phyloP scores from a whole-genome alignment of 2,888 invertebrate species.

The Pomacea canaliculata region DNA sequence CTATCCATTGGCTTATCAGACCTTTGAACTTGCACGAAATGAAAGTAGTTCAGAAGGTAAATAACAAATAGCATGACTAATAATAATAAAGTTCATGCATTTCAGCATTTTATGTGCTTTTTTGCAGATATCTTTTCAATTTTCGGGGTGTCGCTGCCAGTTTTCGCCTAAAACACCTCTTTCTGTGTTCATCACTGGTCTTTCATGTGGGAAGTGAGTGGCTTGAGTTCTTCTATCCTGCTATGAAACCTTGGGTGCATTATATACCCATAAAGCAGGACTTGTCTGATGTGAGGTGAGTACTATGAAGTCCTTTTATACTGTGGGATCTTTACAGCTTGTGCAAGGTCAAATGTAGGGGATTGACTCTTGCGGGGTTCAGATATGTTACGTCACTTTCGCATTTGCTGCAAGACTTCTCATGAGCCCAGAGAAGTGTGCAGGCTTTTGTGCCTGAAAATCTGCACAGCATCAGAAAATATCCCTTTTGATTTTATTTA shows the following conservation, averaged over 20 bases:
- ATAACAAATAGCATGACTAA: no score
- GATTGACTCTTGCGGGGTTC: neutral
- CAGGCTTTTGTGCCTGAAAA: no score
- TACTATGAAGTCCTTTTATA: neutral
- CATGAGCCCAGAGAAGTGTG: no score
- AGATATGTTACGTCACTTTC: neutral
- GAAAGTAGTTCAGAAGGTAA: no score
- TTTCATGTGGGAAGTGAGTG: constrained; percentile 95
- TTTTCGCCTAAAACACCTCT: constrained; percentile 95
- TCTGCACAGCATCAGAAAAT: no score
- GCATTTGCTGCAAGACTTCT: no score
- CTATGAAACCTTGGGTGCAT: constrained; percentile 94
- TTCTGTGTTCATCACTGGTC: constrained; percentile 91
- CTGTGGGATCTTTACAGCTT: neutral
- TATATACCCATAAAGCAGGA: constrained; percentile 87
- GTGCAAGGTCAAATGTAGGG: neutral
- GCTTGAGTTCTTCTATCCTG: constrained; percentile 94
- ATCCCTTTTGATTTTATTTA: no score
- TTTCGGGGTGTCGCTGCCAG: constrained; percentile 97
- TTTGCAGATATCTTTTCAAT: constrained; percentile 88
- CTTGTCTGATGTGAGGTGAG: constrained; percentile 78
- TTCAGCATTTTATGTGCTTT: no score
- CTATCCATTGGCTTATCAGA: no score
- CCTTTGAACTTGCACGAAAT: no score
- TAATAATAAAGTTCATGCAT: no score